Evolutionary conservation across 2,797 vertebrate species (phyloP), one percentile per base, ranked within the genome.

Genomic region (Xiphophorus birchmanni): DNA sequence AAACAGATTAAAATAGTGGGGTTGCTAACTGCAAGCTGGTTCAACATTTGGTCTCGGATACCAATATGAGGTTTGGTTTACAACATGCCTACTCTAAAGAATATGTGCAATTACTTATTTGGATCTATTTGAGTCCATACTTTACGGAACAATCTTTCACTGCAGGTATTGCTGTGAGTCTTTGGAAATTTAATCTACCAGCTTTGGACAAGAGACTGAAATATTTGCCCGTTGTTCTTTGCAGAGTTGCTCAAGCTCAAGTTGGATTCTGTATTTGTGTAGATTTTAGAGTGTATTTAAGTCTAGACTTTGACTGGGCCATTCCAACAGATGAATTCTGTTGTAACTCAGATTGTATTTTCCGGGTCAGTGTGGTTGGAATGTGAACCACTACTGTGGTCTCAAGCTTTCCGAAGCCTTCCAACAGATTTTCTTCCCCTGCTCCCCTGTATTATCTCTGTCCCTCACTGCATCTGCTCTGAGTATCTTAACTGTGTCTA

Each of bases 1-100:
- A 83, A 76, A 80, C 8, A 60, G 78, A 81, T 79, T 75, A 72
- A 84, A 86, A 83, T 80, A 78, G 37, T 80, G 65, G 42, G 35
- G 72, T 48, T 72, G 37, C 40, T 45, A 81, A 87, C 78, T 86
- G 81, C 82, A 89, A 90, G 85, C 56, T 29, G 77, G 73, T 86
- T 86, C 32, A 81, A 78, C 76, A 77, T 80, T 80, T 37, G 35
- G 3, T 74, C 9, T 44, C 1, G 8, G 50, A 83, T 80, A 44
- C 10, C 1, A 83, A 48, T 83, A 69, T 75, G 29, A 47, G 82
- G 81, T 81, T 73, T 18, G 18, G 88, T 90, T 87, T 73, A 78
- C 76, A 80, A 80, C 73, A 17, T 42, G 52, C 42, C 32, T 76
- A 81, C 84, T 82, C 75, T 29, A 84, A 72, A 80, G 65, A 47